Conservation (phyloP, 2,888 invertebrate species). For the Pardosa pseudoannulata region DNA sequence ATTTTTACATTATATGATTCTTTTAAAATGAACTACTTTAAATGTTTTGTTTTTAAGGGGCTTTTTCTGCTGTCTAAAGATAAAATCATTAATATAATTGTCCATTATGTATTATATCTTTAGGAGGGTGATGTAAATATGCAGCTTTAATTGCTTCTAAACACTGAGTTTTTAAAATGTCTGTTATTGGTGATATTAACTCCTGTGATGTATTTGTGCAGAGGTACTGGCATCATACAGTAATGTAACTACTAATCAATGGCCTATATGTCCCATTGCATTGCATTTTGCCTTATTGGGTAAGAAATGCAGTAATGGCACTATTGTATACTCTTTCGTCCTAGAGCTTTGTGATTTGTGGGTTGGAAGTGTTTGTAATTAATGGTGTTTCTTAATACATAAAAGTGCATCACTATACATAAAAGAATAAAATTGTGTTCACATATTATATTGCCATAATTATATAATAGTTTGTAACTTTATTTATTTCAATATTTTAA, state of each 20-base stretch:
- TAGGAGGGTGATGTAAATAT: no score
- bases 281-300: conserved; percentile 25
- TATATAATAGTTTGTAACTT: not conserved
- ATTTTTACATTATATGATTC: no score
- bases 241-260: conserved; percentile 10
- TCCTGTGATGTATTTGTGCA: conserved; percentile 28
- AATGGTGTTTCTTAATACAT: not conserved
- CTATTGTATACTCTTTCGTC: conserved; percentile 44
- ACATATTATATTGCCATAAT: not conserved
- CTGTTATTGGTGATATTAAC: not conserved
- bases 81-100: no score
- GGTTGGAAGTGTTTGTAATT: conserved; percentile 25
- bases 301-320: conserved; percentile 46
- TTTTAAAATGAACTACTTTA: no score
- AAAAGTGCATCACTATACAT: not conserved
- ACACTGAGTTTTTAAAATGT: no score
- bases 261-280: conserved; percentile 32
- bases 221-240: conserved; percentile 63
- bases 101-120: no score
- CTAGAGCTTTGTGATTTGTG: conserved; percentile 72
- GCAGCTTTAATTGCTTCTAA: no score
- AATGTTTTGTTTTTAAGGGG: no score
- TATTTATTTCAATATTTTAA: not conserved
- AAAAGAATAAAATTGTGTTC: not conserved
- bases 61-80: no score